These are phyloP conservation scores for Bombus superbus DNA, from an alignment of 1,140 invertebrate species.

Conservation along the genomic window DNA sequence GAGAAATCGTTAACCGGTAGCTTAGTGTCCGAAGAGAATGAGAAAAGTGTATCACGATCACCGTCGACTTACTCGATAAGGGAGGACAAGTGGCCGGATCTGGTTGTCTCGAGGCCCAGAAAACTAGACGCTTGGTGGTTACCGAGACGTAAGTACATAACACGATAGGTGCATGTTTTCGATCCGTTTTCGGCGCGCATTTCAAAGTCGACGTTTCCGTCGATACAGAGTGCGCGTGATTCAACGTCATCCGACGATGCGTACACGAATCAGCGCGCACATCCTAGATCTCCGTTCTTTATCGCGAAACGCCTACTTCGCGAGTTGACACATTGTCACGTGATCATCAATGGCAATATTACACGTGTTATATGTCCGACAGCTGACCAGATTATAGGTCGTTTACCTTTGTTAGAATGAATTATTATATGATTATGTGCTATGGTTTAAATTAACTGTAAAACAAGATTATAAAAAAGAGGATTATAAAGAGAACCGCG, in stretches of 20 bases:
- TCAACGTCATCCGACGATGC: neutral
- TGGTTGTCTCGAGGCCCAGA: conserved; percentile 82
- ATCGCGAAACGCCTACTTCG: conserved; percentile 4
- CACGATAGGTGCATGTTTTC: conserved; percentile 47
- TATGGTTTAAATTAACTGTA: neutral
- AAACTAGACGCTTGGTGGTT: conserved; percentile 81
- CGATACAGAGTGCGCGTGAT: neutral
- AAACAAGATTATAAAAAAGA: neutral
- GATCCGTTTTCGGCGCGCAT: conserved; percentile 44
- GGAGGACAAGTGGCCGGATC: conserved; percentile 84
- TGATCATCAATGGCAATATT: conserved; percentile 8
- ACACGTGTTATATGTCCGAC: neutral
- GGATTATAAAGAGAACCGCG: no score
- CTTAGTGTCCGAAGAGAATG: conserved; percentile 79
- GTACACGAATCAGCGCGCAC: neutral
- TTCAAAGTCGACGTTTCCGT: conserved; percentile 40
- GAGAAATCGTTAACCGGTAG: conserved; percentile 80
- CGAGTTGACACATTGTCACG: neutral
- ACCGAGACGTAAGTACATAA: conserved; percentile 79
- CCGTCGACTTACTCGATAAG: conserved; percentile 82
- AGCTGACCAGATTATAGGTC: neutral
- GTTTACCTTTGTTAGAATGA: neutral
- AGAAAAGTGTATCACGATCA: conserved; percentile 82
- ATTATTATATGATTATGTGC: neutral
- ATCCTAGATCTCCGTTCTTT: neutral